Conservation (phyloP, 1,140 invertebrate species). For the Trichoplusia ni region DNA sequence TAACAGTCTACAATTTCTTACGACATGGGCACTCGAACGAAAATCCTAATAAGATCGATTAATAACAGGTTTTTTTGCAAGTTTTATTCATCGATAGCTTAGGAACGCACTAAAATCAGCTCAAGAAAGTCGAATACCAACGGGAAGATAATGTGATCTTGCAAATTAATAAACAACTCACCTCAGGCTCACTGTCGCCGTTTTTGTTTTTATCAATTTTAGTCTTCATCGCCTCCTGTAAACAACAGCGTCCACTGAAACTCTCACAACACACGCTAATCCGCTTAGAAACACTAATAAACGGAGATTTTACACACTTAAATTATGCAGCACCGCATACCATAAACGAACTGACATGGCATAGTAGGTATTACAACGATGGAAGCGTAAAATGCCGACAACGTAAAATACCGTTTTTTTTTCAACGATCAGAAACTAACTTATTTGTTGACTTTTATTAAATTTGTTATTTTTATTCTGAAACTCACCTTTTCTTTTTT, state of each 20-base stretch:
- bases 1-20: background rate
- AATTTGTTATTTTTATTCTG: conserved; percentile 4
- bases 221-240: conserved; percentile 75
- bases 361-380: conserved; percentile 56
- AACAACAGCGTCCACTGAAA: conserved; percentile 65
- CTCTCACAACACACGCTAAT: conserved; percentile 65
- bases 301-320: conserved; percentile 63
- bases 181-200: conserved; percentile 70
- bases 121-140: conserved; percentile 10
- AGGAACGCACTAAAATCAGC: background rate
- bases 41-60: background rate
- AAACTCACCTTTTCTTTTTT: conserved; percentile 68
- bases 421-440: background rate
- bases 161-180: conserved; percentile 56
- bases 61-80: background rate
- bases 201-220: conserved; percentile 76
- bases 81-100: background rate
- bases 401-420: conserved; percentile 27
- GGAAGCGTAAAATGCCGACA: conserved; percentile 63
- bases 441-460: background rate
- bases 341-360: conserved; percentile 76
- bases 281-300: conserved; percentile 54
- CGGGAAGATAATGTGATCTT: conserved; percentile 25
- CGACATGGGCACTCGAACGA: background rate
- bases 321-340: conserved; percentile 74